Conservation (phyloP, 1,140 invertebrate genomes). For the Metopolophium dirhodum region DNA sequence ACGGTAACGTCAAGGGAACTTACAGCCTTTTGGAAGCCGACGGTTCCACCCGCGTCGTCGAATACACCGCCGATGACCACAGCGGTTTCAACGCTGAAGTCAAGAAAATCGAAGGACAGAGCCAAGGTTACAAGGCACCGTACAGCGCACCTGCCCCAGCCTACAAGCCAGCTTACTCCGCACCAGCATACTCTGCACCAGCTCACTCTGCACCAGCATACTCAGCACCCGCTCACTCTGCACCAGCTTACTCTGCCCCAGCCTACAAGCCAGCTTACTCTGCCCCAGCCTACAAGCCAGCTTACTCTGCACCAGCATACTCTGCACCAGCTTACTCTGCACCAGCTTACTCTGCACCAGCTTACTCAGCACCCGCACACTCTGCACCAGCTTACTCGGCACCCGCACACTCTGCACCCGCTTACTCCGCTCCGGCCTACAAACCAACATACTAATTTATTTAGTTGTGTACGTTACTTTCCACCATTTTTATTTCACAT, state of each 20-base stretch:
- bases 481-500: neutral
- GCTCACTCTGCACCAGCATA: neutral
- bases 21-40: neutral
- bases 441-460: neutral
- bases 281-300: too few species aligned
- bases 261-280: neutral
- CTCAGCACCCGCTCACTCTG: neutral
- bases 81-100: conserved; percentile 61
- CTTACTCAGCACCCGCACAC: neutral
- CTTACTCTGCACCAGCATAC: neutral
- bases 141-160: neutral
- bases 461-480: neutral
- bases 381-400: neutral
- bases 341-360: conserved; percentile 23
- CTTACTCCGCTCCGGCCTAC: neutral
- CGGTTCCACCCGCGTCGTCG: neutral
- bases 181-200: too few species aligned
- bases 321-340: too few species aligned
- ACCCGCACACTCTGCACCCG: neutral
- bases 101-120: conserved; percentile 55
- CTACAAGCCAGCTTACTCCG: neutral
- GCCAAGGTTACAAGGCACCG: neutral
- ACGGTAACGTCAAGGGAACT: neutral
- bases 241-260: neutral
- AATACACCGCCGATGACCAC: conserved; percentile 55